These are phyloP conservation scores for Cynodonichthys magdalenae DNA, from an alignment of 2,797 vertebrate genomes.

Conservation along the genomic window DNA sequence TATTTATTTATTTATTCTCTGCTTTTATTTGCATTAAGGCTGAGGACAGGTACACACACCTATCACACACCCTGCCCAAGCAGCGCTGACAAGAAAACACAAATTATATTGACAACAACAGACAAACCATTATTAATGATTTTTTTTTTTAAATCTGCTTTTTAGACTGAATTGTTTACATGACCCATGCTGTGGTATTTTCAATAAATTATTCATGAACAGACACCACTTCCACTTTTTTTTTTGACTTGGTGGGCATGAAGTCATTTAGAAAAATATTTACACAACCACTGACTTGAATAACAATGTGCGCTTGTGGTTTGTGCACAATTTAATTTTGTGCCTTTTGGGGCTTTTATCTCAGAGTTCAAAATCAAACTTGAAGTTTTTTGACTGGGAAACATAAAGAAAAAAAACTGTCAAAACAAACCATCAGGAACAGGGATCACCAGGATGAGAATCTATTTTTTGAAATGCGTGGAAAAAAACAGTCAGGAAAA, in stretches of 20 bases:
- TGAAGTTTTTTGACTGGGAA: background rate
- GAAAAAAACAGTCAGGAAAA: background rate
- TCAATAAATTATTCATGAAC: slow-evolving; percentile 9
- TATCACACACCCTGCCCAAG: background rate
- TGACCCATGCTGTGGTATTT: slow-evolving; percentile 9
- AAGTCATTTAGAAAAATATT: slow-evolving; percentile 3
- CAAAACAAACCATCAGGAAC: background rate
- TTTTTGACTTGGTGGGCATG: background rate
- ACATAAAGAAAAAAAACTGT: background rate
- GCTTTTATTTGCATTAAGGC: background rate
- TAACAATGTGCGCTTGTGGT: background rate
- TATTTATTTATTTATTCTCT: background rate
- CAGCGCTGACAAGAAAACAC: slow-evolving; percentile 6
- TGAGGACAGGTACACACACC: background rate
- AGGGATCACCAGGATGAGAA: background rate
- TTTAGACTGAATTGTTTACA: slow-evolving; percentile 1
- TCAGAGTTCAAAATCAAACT: background rate
- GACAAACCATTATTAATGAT: slow-evolving; percentile 13
- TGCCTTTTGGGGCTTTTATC: background rate
- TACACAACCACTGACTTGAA: background rate
- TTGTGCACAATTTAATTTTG: background rate
- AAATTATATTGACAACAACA: slow-evolving; percentile 9
- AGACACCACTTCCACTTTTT: background rate
- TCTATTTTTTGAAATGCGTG: background rate
- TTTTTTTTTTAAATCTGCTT: too few species aligned